A percentile compares a stretch with the other conserved stretches of the same genome.
These are phyloP conservation scores for Drosophila elegans DNA, from an alignment of 1,140 invertebrate genomes.

Conservation along the genomic window DNA sequence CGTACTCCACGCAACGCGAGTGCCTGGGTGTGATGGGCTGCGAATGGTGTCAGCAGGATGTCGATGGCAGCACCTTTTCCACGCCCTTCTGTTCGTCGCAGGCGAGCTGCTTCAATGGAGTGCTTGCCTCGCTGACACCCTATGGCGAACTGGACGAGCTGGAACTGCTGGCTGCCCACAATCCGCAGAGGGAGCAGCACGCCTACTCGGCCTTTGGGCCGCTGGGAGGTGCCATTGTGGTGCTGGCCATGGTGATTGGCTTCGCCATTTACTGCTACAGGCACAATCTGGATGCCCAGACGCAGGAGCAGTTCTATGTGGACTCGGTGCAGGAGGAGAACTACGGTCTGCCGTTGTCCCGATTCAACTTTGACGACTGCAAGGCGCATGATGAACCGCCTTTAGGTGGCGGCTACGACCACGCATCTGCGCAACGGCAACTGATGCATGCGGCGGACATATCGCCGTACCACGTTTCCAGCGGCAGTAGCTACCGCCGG, in stretches of 20 bases:
- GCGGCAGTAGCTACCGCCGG: slow-evolving; percentile 88
- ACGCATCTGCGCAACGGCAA: slow-evolving; percentile 74
- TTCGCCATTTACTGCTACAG: slow-evolving; percentile 89
- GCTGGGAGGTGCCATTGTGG: slow-evolving; percentile 87
- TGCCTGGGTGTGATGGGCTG: slow-evolving; percentile 95
- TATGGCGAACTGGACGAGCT: slow-evolving; percentile 90
- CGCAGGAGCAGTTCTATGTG: slow-evolving; percentile 85
- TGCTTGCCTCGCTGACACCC: slow-evolving; percentile 91
- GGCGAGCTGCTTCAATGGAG: slow-evolving; percentile 93
- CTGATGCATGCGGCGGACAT: slow-evolving; percentile 87
- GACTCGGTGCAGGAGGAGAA: slow-evolving; percentile 86
- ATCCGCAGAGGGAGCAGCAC: slow-evolving; percentile 85
- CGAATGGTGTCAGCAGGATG: slow-evolving; percentile 95
- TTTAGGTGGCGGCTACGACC: slow-evolving; percentile 72
- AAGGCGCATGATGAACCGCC: slow-evolving; percentile 78
- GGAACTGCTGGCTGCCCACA: slow-evolving; percentile 85
- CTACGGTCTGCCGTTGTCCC: slow-evolving; percentile 77
- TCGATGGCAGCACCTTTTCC: slow-evolving; percentile 89
- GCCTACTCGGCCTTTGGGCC: slow-evolving; percentile 88
- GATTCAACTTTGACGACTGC: slow-evolving; percentile 83
- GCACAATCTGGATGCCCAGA: slow-evolving; percentile 87
- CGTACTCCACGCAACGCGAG: slow-evolving; percentile 89
- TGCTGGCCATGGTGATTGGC: slow-evolving; percentile 87
- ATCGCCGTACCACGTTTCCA: slow-evolving; percentile 94
- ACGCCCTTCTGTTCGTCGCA: slow-evolving; percentile 92